Conservation (phyloP, 1,140 invertebrate species). For the Argopecten irradians region DNA sequence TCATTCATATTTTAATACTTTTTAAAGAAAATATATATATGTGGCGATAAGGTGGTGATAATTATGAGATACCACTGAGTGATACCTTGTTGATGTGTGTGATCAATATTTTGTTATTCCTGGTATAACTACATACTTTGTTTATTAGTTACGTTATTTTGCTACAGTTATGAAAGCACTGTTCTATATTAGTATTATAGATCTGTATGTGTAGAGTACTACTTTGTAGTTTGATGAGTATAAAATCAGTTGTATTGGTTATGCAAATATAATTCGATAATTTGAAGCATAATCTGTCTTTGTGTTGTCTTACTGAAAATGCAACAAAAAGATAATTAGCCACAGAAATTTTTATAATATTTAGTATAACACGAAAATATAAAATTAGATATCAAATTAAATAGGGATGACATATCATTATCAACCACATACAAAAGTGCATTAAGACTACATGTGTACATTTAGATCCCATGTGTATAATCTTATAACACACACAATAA, state of each 20-base stretch:
- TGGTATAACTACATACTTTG: background rate
- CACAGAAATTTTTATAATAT: no score
- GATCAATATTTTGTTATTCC: background rate
- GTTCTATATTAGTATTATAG: background rate
- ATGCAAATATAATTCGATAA: constrained; percentile 19
- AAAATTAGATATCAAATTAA: no score
- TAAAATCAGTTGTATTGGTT: constrained; percentile 5
- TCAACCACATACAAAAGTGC: no score
- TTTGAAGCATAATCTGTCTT: background rate
- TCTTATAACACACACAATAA: no score
- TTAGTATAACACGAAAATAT: no score
- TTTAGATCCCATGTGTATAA: no score
- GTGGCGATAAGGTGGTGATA: background rate
- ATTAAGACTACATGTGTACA: no score
- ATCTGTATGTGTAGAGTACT: background rate
- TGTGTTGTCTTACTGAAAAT: no score
- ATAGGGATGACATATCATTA: no score
- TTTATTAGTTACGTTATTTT: background rate
- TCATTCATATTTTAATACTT: background rate
- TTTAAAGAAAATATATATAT: background rate
- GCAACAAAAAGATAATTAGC: no score
- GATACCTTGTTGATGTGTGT: background rate
- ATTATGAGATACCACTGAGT: background rate
- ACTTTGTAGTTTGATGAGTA: background rate
- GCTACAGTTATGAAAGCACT: background rate